phyloP scores from a whole-genome alignment of 1,140 invertebrate genomes.

The Mya arenaria region DNA sequence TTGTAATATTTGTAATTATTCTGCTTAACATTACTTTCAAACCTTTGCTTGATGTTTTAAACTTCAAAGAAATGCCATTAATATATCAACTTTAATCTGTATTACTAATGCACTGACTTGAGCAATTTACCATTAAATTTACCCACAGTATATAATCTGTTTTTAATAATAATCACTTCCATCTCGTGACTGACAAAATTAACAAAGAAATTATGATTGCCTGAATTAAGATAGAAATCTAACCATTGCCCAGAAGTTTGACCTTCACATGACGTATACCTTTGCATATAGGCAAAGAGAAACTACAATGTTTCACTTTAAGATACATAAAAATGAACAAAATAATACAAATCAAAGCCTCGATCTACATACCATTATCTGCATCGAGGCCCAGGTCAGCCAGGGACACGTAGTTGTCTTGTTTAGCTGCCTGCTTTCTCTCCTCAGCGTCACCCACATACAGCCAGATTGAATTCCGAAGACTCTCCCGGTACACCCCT shows the following conservation, averaged over 20 bases:
- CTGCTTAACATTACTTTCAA: background rate
- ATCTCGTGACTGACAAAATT: background rate
- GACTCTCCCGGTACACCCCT: constrained; percentile 78
- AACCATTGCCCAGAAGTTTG: background rate
- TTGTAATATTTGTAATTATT: background rate
- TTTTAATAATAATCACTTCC: too few relatives aligned
- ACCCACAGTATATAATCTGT: too few relatives aligned
- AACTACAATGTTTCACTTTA: background rate
- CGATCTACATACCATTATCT: constrained; percentile 24
- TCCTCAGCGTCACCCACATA: constrained; percentile 66
- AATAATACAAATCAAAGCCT: background rate
- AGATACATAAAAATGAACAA: background rate
- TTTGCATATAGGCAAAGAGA: background rate
- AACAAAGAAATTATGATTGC: background rate
- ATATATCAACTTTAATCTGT: too few relatives aligned
- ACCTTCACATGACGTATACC: background rate
- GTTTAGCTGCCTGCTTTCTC: background rate
- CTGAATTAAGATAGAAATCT: background rate
- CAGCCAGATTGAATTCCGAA: constrained; percentile 75
- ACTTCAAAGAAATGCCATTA: too few relatives aligned
- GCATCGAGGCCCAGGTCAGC: constrained; percentile 24
- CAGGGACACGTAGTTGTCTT: background rate
- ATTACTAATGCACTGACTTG: too few relatives aligned
- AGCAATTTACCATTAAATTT: too few relatives aligned
- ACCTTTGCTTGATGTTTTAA: too few relatives aligned